Base-by-base conservation (phyloP, 2,797 vertebrate genomes). In the Podarcis siculus region DNA sequence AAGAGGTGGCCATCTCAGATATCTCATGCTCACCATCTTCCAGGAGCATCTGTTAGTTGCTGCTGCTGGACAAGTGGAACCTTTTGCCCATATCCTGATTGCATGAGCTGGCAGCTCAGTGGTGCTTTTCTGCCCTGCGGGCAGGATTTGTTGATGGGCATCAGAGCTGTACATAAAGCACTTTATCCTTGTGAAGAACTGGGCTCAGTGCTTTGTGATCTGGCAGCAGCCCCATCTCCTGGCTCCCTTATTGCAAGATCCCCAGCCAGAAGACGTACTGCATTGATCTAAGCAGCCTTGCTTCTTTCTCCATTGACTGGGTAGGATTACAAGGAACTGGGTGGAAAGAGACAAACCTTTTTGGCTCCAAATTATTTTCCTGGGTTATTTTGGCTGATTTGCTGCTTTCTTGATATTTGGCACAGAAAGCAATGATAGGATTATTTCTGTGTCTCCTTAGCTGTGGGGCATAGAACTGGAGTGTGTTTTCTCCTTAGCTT, bases 231-330 rank as follows among this genome's bases (percentile, higher is more conserved):
- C 91, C 84, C 84, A 69, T 32, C 90, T 71, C 2, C 84, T 90
- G 91, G 89, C 93, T 95, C 87, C 0, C 2, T 0, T 32, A 15
- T 4, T 1, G 90, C 73, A 5, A 45, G 92, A 71, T 0, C 89
- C 88, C 37, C 76, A 80, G 12, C 92, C 94, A 94, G 94, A 92
- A 4, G 10, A 0, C 13, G 4, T 69, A 91, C 95, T 92, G 0
- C 0, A 87, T 87, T 2, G 1, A 67, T 93, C 87, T 88, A 86
- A 87, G 88, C 91, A 88, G 90, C 88, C 91, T 55, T 0, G 2
- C 90, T 90, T 91, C 42, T 79, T 89, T 55, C 2, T 82, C 95
- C 95, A 94, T 95, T 95, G 92, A 95, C 95, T 94, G 92, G 95
- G 94, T 96, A 93, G 82, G 88, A 80, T 95, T 95, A 95, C 94